Evolutionary conservation across 2,113 vertebrate genomes (phyloP), one percentile per base, ranked within the genome.

Genomic region (Actinemys pallida): DNA sequence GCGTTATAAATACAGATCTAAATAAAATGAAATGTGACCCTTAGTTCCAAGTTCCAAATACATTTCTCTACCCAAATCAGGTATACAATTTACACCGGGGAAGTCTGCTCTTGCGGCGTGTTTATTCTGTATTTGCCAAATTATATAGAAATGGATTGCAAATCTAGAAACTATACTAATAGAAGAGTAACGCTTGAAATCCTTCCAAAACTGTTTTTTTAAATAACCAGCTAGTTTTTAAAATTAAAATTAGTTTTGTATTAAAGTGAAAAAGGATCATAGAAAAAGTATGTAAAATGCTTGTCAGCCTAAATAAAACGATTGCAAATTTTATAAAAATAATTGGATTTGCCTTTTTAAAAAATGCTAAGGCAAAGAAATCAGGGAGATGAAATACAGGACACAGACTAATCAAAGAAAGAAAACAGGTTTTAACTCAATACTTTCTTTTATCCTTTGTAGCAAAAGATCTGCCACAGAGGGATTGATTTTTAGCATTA

Each of bases 111-210:
- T 95, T 93, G 93, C 29, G 56, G 93, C 92, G 59, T 96, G 94
- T 97, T 97, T 96, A 91, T 96, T 95, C 92, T 97, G 81, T 90
- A 83, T 96, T 97, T 96, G 96, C 94, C 95, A 97, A 93, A 97
- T 95, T 93, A 97, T 96, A 95, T 93, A 96, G 90, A 89, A 97
- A 96, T 83, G 95, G 90, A 88, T 93, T 94, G 88, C 93, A 94
- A 96, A 92, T 86, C 19, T 93, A 76, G 83, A 97, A 97, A 42
- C 89, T 87, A 7, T 84, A 85, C 80, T 27, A 96, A 94, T 78
- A 16, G n/a, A 91, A 93, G 25, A 90, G 86, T 83, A 93, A 92
- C 25, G 20, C 86, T 91, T 94, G 94, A 96, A 96, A 92, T 59
- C 31, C 69, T 94, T 94, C 93, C 95, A 94, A 87, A 88, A 35